Evolutionary conservation across 2,113 vertebrate genomes (phyloP).

Genomic region (Mastomys natalensis): DNA sequence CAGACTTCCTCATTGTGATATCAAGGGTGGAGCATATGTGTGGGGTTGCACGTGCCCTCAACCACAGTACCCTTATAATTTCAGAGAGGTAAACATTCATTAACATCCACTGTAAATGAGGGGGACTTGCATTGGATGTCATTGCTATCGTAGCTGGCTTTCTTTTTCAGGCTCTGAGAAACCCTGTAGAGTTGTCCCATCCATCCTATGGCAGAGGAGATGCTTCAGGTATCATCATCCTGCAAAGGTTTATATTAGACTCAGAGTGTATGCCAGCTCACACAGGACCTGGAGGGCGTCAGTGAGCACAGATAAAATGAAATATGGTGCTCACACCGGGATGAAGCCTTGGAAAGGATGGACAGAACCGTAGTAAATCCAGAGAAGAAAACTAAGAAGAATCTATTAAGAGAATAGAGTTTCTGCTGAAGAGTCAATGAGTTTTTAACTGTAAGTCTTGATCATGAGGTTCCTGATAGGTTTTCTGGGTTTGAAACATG

Average conservation of each 20-base stretch:
- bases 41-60: too few relatives aligned
- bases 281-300: too few relatives aligned
- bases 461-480: rapidly evolving
- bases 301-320: not conserved
- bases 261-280: rapidly evolving
- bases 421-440: not conserved
- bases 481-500: rapidly evolving
- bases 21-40: not conserved
- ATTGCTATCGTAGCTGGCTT: too few relatives aligned
- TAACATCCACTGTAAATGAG: too few relatives aligned
- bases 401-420: not conserved
- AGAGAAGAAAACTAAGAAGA: not conserved
- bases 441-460: rapidly evolving
- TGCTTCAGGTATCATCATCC: rapidly evolving
- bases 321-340: not conserved
- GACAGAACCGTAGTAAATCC: not conserved
- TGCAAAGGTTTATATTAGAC: too few relatives aligned
- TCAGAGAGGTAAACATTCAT: not conserved
- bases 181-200: too few relatives aligned
- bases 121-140: too few relatives aligned
- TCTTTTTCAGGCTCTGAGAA: not conserved
- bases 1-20: not conserved
- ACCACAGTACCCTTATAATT: not conserved
- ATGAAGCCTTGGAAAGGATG: too few relatives aligned
- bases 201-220: not conserved